Percentiles rank a stretch among this genome's conserved stretches.
Conservation (phyloP, 2,113 vertebrate genomes). For the Agelaius phoeniceus region DNA sequence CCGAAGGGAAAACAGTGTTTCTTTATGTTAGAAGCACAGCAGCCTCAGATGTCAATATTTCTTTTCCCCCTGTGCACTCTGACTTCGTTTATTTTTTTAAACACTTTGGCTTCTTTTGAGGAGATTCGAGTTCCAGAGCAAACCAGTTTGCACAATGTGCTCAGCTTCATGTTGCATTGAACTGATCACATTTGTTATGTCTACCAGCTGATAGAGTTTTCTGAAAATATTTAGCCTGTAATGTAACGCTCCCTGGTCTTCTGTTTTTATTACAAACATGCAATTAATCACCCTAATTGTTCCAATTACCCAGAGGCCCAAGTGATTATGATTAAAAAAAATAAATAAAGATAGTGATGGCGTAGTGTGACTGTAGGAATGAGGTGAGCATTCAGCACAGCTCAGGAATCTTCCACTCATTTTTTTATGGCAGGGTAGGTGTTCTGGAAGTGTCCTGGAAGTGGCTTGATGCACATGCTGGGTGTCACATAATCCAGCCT, state of each 20-base stretch:
- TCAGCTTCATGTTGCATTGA: conserved; percentile 39
- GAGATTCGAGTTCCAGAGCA: conserved; percentile 61
- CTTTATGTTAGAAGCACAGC: conserved; percentile 45
- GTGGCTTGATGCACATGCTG: background rate
- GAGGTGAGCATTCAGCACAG: background rate
- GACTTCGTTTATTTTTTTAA: conserved; percentile 74
- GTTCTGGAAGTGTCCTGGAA: background rate
- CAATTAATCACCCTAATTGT: conserved; percentile 91
- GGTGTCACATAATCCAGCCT: background rate
- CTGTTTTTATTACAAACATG: conserved; percentile 88
- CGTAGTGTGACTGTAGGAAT: background rate
- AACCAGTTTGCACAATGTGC: conserved; percentile 54
- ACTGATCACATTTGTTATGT: conserved; percentile 71
- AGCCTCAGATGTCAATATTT: conserved; percentile 66
- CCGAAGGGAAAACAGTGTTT: conserved; percentile 59
- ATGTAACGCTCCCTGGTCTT: conserved; percentile 79
- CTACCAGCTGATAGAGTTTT: conserved; percentile 77
- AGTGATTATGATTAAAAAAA: conserved; percentile 64
- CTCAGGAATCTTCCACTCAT: background rate
- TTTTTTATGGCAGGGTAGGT: background rate
- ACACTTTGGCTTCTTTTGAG: conserved; percentile 65
- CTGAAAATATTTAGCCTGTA: conserved; percentile 85
- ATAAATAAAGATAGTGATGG: conserved; percentile 12
- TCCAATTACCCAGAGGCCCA: conserved; percentile 77
- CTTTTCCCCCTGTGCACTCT: conserved; percentile 61